Evolutionary conservation across 2,113 vertebrate genomes (phyloP).

Genomic region (Oryzias javanicus): DNA sequence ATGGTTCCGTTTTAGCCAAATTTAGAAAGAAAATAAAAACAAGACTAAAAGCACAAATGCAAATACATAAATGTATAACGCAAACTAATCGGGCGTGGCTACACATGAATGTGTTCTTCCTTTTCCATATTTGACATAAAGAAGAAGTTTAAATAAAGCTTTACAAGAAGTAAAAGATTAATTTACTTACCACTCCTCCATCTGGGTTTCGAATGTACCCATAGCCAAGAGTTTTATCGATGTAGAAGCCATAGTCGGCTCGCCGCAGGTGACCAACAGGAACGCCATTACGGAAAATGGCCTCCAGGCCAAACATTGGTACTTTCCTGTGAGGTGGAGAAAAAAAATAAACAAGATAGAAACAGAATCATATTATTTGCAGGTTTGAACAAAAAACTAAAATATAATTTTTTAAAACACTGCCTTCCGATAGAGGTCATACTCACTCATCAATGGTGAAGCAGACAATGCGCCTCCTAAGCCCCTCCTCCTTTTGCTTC

Average conservation of each 20-base stretch:
- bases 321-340: conserved; percentile 79
- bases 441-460: conserved; percentile 90
- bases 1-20: too few species aligned
- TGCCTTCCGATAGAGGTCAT: not conserved
- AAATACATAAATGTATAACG: too few species aligned
- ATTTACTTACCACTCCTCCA: conserved; percentile 81
- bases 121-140: too few species aligned
- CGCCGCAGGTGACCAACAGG: conserved; percentile 88
- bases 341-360: not conserved
- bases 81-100: too few species aligned
- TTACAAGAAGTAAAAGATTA: too few species aligned
- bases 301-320: conserved; percentile 93
- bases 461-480: conserved; percentile 85
- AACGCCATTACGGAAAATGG: conserved; percentile 84
- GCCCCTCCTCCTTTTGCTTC: conserved; percentile 80
- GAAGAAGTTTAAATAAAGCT: too few species aligned
- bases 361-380: not conserved
- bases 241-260: conserved; percentile 86
- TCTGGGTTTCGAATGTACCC: conserved; percentile 88
- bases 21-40: too few species aligned
- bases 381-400: not conserved
- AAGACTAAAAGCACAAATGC: too few species aligned
- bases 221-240: conserved; percentile 89
- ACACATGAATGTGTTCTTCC: too few species aligned
- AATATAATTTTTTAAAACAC: not conserved